Base-by-base conservation (phyloP, 1,140 invertebrate species). In the Octopus sinensis region DNA sequence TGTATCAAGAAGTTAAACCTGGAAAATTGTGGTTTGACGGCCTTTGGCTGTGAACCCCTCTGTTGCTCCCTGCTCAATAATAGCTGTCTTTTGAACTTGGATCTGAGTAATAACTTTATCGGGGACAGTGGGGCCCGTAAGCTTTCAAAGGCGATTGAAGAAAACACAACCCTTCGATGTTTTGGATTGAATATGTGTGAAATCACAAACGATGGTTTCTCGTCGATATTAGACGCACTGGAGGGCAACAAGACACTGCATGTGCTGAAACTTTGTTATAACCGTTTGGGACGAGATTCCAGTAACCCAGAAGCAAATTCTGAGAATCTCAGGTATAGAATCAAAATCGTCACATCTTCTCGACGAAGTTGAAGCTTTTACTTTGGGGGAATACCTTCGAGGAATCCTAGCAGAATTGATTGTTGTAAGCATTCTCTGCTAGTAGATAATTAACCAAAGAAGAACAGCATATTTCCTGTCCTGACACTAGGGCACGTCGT, bases 321-420 rank as follows among this genome's bases (percentile, higher is more conserved):
- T 4, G 88, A 89, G 76, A 86, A 88, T 79, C 80, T 90, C 6
- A 84, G 86, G 73, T 89, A 88, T 68, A 81, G 87, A 23, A 84
- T 90, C 4, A 81, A 87, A 12, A 87, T 89, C 30, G 87, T 89
- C 30, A 88, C 88, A n/a, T 88, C 88, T 53, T 88, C 87, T 68
- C 88, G 88, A 83, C 88, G 43, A 88, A 90, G 82, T 86, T 90
- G 52, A 90, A 89, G 82, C 83, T 90, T 5, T 84, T 90, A n/a
- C 83, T 90, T 4, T 90, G 88, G 89, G 89, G 89, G 82, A 90
- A 90, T 79, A 81, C 86, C 3, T 87, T 90, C 80, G 89, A 89
- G 30, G 88, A 88, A 78, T 73, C 82, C 7, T 83, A 80, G 76
- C 68, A 71, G 4, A 62, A 7, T 62, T n/a, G n/a, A n/a, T n/a